A percentile compares a stretch with the other conserved stretches of the same genome.
Conservation (phyloP, 1,140 invertebrate genomes). For the Musca domestica region DNA sequence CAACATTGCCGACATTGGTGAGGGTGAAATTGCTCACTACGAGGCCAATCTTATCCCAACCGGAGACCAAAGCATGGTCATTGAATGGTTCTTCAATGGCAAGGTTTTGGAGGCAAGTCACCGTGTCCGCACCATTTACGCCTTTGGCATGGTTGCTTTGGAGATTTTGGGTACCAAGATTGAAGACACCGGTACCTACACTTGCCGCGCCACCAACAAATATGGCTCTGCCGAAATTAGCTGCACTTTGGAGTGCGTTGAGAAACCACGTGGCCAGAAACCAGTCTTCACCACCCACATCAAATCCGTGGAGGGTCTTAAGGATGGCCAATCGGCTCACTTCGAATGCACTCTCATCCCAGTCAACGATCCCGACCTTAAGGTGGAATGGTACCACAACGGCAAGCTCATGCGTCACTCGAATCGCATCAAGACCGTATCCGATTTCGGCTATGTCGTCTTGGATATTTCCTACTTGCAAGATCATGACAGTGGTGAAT, state of each 20-base stretch:
- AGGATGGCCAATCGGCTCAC: conserved; percentile 89
- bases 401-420: conserved; percentile 83
- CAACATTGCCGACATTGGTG: conserved; percentile 75
- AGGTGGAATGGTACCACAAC: conserved; percentile 95
- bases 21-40: conserved; percentile 91
- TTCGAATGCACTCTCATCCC: conserved; percentile 90
- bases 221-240: conserved; percentile 85
- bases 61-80: conserved; percentile 92
- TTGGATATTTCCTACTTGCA: conserved; percentile 93
- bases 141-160: conserved; percentile 92
- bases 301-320: conserved; percentile 78
- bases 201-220: conserved; percentile 83
- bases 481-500: conserved; percentile 90
- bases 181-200: conserved; percentile 83
- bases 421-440: conserved; percentile 88
- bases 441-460: conserved; percentile 94
- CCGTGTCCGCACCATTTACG: conserved; percentile 85
- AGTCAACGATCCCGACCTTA: conserved; percentile 89
- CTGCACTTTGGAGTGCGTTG: conserved; percentile 78
- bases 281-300: conserved; percentile 87
- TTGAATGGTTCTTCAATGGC: conserved; percentile 97
- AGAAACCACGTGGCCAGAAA: conserved; percentile 79
- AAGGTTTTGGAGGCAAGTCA: conserved; percentile 85
- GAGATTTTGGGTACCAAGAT: conserved; percentile 89
- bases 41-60: conserved; percentile 90